Base-by-base conservation (phyloP, 2,797 vertebrate genomes). In the Hypotaenidia okinawae region DNA sequence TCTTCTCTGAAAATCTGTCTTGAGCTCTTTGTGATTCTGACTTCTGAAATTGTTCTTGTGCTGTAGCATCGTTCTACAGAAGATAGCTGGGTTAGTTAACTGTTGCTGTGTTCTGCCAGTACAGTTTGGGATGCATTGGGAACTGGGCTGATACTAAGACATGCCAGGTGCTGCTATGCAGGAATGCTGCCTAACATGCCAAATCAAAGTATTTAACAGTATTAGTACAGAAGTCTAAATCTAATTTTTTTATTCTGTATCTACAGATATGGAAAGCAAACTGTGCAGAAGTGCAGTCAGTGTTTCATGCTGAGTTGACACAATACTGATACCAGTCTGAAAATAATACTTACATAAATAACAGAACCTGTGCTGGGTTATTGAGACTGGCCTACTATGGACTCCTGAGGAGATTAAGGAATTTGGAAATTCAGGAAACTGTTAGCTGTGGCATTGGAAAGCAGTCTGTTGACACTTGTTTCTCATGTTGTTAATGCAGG, bases 41-140 rank as follows among this genome's bases (percentile, higher is more conserved):
- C 32, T 39, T 62, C 49, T 13, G 21, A 33, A 77, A 37, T 84
- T 57, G 39, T 35, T 80, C 49, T 32, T 67, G 15, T 64, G 14
- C 21, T 64, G 13, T 35, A 6, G 58, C 11, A 35, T 55, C 16
- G 18, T 54, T 45, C 57, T 61, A 0, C 13, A 51, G 54, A 67
- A 78, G 43, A n/a, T 47, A 43, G 21, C 16, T 11, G 27, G 35
- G 14, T 70, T 84, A 25, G 17, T 37, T 78, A 81, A 15, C 28
- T 6, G 6, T n/a, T 78, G 0, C 27, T 37, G 1, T 47, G 22
- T 74, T 69, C 59, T 76, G 8, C 45, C 32, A 32, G 35, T 43
- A 18, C 0, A 0, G 0, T 86, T 70, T 79, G 24, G 28, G 23
- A 2, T 5, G 7, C 4, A 1, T 69, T 74, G 55, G 35, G 30